These are phyloP conservation scores for Oxyteleia sp. DNA, from an alignment of 2,888 invertebrate genomes.

Conservation along the genomic window DNA sequence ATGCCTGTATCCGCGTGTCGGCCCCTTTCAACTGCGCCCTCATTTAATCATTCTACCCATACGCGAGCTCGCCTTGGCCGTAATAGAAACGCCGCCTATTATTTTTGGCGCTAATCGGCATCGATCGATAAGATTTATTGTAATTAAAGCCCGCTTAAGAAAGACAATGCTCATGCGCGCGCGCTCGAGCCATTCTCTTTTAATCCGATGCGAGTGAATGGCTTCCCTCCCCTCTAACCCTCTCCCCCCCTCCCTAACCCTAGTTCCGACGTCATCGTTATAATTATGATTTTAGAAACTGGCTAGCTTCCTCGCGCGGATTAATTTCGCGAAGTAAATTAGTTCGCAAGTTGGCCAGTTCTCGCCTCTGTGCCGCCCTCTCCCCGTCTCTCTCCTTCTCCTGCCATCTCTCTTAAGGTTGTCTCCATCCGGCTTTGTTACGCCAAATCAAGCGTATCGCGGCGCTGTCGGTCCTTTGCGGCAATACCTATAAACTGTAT, in stretches of 20 bases:
- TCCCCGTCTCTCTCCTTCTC: constrained; percentile 1
- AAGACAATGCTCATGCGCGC: constrained; percentile 74
- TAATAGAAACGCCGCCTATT: constrained; percentile 34
- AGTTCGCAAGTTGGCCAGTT: constrained; percentile 78
- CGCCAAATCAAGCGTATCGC: constrained; percentile 78
- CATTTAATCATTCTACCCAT: constrained; percentile 37
- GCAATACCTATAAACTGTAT: constrained; percentile 38
- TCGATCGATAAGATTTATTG: constrained; percentile 78
- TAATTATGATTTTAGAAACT: constrained; percentile 79
- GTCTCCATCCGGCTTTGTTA: constrained; percentile 74
- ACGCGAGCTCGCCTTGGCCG: background rate
- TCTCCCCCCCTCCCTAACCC: constrained; percentile 22
- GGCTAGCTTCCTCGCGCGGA: constrained; percentile 78
- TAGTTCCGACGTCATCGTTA: constrained; percentile 75
- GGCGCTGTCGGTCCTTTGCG: constrained; percentile 56
- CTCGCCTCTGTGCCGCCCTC: constrained; percentile 45
- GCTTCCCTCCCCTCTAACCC: constrained; percentile 35
- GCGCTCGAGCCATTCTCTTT: constrained; percentile 70
- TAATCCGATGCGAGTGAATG: constrained; percentile 72
- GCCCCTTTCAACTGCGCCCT: constrained; percentile 1
- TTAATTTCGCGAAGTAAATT: constrained; percentile 81
- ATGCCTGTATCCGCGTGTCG: constrained; percentile 16
- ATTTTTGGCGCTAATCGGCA: constrained; percentile 76
- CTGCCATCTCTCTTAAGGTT: background rate
- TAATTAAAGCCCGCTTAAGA: constrained; percentile 77